phyloP scores from a whole-genome alignment of 2,888 invertebrate genomes.

The Rugalucina vietnamica region DNA sequence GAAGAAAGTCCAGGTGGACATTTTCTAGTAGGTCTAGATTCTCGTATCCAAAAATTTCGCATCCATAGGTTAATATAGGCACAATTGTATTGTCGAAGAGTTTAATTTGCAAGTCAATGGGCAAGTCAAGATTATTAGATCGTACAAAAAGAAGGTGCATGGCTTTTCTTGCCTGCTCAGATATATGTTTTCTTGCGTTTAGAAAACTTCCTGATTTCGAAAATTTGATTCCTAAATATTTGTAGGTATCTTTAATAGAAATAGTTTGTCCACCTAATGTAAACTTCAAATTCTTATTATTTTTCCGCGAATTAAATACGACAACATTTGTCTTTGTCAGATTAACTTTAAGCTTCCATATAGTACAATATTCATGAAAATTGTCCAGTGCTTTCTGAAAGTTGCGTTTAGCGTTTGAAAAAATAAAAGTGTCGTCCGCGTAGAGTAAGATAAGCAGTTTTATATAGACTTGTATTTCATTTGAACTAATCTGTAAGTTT shows the following conservation, averaged over 20 bases:
- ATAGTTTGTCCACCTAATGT: not conserved
- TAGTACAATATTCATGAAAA: conserved; percentile 22
- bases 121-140: conserved; percentile 1
- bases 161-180: conserved; percentile 3
- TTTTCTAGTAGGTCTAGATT: not conserved
- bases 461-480: not conserved
- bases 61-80: no score
- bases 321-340: conserved; percentile 17
- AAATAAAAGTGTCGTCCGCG: conserved; percentile 38
- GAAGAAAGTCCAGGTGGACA: no score
- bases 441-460: conserved; percentile 18
- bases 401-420: not conserved
- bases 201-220: conserved; percentile 16
- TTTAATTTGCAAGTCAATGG: not conserved
- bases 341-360: conserved; percentile 32
- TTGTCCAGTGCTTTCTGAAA: conserved; percentile 12
- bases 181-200: conserved; percentile 5
- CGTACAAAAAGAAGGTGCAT: conserved; percentile 9
- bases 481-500: not conserved
- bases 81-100: conserved; percentile 9
- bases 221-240: conserved; percentile 18
- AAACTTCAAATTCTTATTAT: not conserved
- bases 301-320: conserved; percentile 3
- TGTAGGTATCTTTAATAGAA: not conserved
- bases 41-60: conserved; percentile 6